Evolutionary conservation across 1,140 invertebrate species (phyloP).

Genomic region (Bombus ignitus): DNA sequence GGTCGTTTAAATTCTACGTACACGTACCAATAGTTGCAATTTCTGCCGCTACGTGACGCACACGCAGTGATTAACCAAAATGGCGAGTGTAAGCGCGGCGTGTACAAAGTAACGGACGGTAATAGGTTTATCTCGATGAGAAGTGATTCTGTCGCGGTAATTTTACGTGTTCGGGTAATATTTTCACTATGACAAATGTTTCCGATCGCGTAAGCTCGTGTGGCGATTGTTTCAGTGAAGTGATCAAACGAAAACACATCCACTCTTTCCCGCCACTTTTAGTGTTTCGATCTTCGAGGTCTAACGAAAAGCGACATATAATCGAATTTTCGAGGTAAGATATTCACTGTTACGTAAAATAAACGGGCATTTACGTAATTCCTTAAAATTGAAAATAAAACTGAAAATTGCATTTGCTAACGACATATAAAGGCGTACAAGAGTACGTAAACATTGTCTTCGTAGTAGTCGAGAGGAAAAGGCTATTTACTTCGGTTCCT

Average conservation of each 20-base stretch:
- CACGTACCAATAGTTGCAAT: background rate
- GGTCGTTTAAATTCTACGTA: background rate
- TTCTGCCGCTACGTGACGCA: background rate
- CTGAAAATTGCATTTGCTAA: background rate
- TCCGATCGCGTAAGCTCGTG: background rate
- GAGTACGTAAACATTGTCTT: background rate
- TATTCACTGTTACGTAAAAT: background rate
- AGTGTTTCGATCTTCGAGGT: fast-evolving
- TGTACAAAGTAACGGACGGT: background rate
- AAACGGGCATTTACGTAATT: background rate
- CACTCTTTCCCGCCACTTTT: too few species aligned
- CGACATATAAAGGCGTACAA: too few species aligned
- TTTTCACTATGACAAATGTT: background rate
- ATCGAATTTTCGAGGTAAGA: background rate
- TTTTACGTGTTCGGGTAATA: background rate
- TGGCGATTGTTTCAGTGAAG: background rate
- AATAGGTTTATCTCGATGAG: background rate
- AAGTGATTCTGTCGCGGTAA: background rate
- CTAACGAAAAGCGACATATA: background rate
- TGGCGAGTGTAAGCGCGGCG: background rate
- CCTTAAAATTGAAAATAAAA: background rate
- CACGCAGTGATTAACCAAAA: background rate
- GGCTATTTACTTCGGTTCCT: background rate
- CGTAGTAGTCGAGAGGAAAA: too few species aligned
- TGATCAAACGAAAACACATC: too few species aligned